These are phyloP conservation scores for Manacus vitellinus DNA, from an alignment of 2,113 vertebrate genomes.

Conservation along the genomic window DNA sequence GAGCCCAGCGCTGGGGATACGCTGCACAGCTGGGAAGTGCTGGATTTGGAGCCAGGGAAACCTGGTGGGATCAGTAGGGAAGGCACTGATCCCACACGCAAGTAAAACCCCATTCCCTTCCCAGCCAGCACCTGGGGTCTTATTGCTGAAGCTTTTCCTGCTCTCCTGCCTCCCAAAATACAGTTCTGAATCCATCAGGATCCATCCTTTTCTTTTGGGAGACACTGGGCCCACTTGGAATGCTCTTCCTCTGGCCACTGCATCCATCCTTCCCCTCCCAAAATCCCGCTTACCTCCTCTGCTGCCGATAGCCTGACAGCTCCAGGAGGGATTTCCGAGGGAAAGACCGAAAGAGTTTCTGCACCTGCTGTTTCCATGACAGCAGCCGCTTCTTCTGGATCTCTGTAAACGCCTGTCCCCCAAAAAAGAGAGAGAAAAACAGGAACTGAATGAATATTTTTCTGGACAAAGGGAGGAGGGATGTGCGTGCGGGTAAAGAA, in stretches of 20 bases:
- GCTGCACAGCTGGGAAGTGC: background rate
- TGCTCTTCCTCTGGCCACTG: background rate
- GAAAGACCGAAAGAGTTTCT: constrained; percentile 97
- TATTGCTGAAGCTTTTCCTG: background rate
- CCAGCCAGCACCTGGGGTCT: background rate
- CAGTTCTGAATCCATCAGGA: background rate
- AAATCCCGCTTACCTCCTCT: constrained; percentile 83
- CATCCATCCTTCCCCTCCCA: background rate
- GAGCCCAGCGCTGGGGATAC: rapidly evolving
- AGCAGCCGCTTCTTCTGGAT: constrained; percentile 98
- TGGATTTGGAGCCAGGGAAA: background rate
- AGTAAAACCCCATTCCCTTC: background rate
- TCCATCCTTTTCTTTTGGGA: background rate
- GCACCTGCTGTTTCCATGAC: constrained; percentile 99
- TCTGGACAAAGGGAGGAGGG: background rate
- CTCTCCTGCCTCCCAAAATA: background rate
- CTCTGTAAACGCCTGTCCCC: constrained; percentile 91
- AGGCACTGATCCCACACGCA: background rate
- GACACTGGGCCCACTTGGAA: background rate
- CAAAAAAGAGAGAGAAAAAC: background rate
- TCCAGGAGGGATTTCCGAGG: constrained; percentile 97
- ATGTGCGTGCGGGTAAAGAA: background rate
- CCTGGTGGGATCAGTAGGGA: rapidly evolving
- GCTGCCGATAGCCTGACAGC: constrained; percentile 91
- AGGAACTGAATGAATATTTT: constrained; percentile 25